Evolutionary conservation across 2,888 invertebrate genomes (phyloP).

Genomic region (Synergus itoensis): DNA sequence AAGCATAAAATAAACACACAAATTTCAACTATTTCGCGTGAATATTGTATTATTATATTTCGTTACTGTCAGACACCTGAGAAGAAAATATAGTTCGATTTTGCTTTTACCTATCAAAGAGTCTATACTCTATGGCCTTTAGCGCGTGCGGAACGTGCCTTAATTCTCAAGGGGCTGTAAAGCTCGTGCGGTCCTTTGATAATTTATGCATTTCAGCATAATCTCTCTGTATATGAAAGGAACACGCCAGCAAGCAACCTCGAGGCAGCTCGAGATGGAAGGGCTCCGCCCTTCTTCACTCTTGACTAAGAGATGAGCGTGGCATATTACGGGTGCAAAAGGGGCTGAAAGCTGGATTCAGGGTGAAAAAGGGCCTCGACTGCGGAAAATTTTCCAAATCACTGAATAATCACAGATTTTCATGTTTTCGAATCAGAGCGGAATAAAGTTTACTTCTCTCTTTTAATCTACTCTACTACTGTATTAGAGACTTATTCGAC

Average conservation of each 20-base stretch:
- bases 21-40: no score
- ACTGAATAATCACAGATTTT: slow-evolving; percentile 39
- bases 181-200: slow-evolving; percentile 63
- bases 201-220: slow-evolving; percentile 72
- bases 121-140: slow-evolving; percentile 47
- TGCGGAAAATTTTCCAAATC: slow-evolving; percentile 40
- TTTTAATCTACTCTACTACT: not conserved
- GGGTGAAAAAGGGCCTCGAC: slow-evolving; percentile 45
- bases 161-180: slow-evolving; percentile 56
- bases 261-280: slow-evolving; percentile 55
- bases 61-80: not conserved
- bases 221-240: slow-evolving; percentile 64
- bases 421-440: slow-evolving; percentile 33
- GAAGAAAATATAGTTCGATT: slow-evolving; percentile 27
- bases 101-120: slow-evolving; percentile 28
- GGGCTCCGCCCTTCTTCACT: slow-evolving; percentile 49
- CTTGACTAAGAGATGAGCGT: slow-evolving; percentile 51
- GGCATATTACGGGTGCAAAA: slow-evolving; percentile 39
- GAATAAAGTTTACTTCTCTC: slow-evolving; percentile 22
- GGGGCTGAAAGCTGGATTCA: slow-evolving; percentile 23
- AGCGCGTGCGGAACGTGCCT: slow-evolving; percentile 52
- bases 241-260: slow-evolving; percentile 53
- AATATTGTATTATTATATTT: not conserved
- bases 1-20: not conserved
- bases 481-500: not conserved